Conservation (phyloP, 2,113 vertebrate species). For the Picathartes gymnocephalus region DNA sequence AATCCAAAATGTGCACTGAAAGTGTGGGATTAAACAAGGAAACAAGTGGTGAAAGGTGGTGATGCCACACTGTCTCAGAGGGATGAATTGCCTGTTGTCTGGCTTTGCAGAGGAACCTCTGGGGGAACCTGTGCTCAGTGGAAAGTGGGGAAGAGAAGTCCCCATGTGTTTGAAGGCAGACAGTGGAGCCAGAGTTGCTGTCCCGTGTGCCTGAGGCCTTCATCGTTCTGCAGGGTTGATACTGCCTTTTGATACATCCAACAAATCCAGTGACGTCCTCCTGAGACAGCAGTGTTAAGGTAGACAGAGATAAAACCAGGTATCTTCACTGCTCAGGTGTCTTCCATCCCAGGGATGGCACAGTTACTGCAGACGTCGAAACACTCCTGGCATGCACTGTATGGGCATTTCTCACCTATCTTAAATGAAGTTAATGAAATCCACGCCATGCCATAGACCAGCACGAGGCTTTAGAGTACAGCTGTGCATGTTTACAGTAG, state of each 20-base stretch:
- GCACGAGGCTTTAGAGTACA: neutral
- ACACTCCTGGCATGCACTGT: neutral
- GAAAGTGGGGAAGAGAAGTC: neutral
- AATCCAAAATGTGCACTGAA: neutral
- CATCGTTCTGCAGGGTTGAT: neutral
- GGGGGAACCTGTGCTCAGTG: neutral
- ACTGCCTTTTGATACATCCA: neutral
- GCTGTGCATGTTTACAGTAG: neutral
- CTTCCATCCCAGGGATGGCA: neutral
- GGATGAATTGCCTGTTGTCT: fast-evolving
- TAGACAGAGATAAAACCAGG: neutral
- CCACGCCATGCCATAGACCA: neutral
- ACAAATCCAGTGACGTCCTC: neutral
- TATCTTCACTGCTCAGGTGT: neutral
- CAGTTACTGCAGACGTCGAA: neutral
- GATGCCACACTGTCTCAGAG: no score
- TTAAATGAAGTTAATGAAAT: neutral
- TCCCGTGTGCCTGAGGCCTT: neutral
- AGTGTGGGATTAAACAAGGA: neutral
- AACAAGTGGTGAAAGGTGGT: neutral
- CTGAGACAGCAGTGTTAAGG: neutral
- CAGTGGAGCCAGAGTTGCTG: neutral
- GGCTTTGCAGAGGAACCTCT: neutral
- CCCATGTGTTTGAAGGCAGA: no score
- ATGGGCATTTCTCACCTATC: neutral